Conservation (phyloP, 2,797 vertebrate genomes). For the Leucoraja ocellata region DNA sequence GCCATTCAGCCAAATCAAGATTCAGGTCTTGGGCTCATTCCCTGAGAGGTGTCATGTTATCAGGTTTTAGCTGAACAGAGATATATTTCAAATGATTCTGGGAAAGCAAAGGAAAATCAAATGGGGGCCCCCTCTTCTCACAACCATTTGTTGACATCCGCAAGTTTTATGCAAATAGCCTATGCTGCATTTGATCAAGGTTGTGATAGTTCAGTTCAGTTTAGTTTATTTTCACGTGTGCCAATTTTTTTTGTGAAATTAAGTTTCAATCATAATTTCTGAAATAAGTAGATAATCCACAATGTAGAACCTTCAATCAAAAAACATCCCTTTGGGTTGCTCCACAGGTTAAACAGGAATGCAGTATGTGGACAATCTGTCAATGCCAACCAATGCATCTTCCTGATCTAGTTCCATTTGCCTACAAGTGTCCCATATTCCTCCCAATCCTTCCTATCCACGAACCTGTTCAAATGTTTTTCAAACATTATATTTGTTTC, state of each 20-base stretch:
- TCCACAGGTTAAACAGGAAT: not conserved
- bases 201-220: not conserved
- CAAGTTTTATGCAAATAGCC: not conserved
- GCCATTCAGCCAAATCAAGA: not conserved
- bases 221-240: no score
- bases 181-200: not conserved
- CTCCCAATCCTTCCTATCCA: no score
- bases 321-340: not conserved
- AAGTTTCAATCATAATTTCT: conserved; percentile 2
- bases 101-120: not conserved
- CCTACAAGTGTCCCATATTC: no score
- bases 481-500: no score
- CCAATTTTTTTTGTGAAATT: not conserved
- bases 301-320: not conserved
- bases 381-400: no score
- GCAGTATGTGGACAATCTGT: not conserved
- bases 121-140: not conserved
- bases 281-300: not conserved
- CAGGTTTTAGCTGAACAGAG: not conserved
- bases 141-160: not conserved
- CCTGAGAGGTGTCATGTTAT: not conserved
- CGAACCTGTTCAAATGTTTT: no score
- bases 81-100: not conserved
- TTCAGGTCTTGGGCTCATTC: not conserved
- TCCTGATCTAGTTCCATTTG: no score